Percentiles rank a stretch among this genome's conserved stretches.
phyloP scores from a whole-genome alignment of 2,888 invertebrate genomes.

The Eueremaeus valkanovi region DNA sequence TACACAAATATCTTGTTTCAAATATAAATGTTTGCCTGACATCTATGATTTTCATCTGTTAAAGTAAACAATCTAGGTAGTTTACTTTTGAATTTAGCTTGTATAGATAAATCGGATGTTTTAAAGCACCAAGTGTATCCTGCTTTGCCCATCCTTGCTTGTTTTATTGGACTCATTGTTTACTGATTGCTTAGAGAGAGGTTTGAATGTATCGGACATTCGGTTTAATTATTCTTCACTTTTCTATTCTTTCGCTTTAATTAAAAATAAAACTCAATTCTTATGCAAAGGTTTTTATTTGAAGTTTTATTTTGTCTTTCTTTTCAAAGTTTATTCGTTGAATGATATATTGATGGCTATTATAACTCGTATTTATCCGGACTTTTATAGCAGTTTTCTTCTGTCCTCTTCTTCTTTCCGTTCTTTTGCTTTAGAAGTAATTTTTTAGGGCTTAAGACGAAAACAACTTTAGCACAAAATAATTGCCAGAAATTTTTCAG shows the following conservation, averaged over 20 bases:
- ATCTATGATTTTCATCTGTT: too few species aligned
- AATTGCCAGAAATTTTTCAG: not conserved
- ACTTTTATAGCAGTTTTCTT: not conserved
- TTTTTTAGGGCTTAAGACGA: not conserved
- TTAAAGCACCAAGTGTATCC: too few species aligned
- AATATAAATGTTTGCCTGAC: too few species aligned
- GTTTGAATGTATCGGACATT: not conserved
- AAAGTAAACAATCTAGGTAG: too few species aligned
- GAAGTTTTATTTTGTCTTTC: too few species aligned
- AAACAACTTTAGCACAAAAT: not conserved
- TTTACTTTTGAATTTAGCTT: too few species aligned
- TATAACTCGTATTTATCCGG: not conserved
- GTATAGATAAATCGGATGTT: too few species aligned
- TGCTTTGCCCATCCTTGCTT: too few species aligned
- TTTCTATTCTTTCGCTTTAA: not conserved
- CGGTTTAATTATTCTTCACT: not conserved
- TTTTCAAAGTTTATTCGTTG: too few species aligned
- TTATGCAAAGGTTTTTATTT: not conserved
- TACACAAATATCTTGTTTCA: too few species aligned
- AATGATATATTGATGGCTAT: constrained; percentile 12
- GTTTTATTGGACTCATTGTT: too few species aligned
- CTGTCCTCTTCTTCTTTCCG: not conserved
- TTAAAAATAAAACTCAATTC: not conserved
- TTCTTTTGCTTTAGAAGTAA: not conserved
- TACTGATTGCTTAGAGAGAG: not conserved